These are phyloP conservation scores for Thereva unica DNA, from an alignment of 2,888 invertebrate species.

Conservation along the genomic window DNA sequence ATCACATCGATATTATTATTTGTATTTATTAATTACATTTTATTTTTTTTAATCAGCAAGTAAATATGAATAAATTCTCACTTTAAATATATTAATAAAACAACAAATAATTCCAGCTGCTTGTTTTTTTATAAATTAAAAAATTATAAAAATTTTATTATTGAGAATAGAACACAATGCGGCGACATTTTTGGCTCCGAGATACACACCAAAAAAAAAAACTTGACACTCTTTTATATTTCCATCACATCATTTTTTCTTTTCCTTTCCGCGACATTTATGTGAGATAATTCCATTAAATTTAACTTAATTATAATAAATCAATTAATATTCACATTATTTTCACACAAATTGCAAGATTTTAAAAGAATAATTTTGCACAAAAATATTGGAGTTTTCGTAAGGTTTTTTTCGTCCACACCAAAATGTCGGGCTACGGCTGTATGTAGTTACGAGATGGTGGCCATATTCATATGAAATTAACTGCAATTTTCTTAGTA, in stretches of 20 bases:
- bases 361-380: constrained; percentile 20
- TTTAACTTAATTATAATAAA: no score
- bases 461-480: constrained; percentile 16
- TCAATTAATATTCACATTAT: not conserved
- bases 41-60: no score
- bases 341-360: constrained; percentile 9
- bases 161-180: constrained; percentile 20
- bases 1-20: no score
- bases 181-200: constrained; percentile 29
- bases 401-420: constrained; percentile 29
- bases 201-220: constrained; percentile 6
- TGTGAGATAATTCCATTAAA: no score
- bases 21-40: no score
- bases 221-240: constrained; percentile 19
- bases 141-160: not conserved
- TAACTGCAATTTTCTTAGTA: constrained; percentile 1
- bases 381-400: constrained; percentile 22
- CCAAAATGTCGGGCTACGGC: constrained; percentile 34
- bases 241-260: not conserved
- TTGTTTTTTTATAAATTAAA: no score
- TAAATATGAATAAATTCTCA: no score
- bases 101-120: no score
- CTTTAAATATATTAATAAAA: no score
- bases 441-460: constrained; percentile 19
- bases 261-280: no score